These are phyloP conservation scores for Epirrita christyi DNA, from an alignment of 2,888 invertebrate genomes.

Conservation along the genomic window DNA sequence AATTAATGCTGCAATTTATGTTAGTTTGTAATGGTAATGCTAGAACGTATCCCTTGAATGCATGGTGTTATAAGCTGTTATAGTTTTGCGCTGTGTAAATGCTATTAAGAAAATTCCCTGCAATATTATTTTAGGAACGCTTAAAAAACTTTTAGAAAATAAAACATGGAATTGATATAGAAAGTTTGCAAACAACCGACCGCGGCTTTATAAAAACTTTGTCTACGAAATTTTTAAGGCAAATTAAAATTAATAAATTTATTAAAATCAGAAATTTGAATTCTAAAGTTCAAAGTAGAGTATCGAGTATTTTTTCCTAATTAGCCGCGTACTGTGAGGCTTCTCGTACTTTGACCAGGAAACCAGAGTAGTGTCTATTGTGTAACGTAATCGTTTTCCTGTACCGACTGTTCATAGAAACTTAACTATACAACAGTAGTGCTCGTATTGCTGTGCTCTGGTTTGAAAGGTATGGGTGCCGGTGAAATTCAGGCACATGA, in stretches of 20 bases:
- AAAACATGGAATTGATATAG: slow-evolving; percentile 14
- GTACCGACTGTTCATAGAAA: slow-evolving; percentile 43
- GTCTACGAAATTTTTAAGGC: not conserved
- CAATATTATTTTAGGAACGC: too few species aligned
- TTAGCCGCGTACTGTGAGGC: slow-evolving; percentile 67
- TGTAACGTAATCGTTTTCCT: slow-evolving; percentile 68
- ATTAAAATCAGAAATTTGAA: not conserved
- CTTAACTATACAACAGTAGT: slow-evolving; percentile 63
- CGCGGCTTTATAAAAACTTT: slow-evolving; percentile 4
- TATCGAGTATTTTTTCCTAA: slow-evolving; percentile 61
- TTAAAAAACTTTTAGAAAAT: too few species aligned
- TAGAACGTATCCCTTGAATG: slow-evolving; percentile 21
- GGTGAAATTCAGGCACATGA: too few species aligned
- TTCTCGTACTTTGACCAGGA: slow-evolving; percentile 81
- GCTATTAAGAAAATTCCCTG: too few species aligned
- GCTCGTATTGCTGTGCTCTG: too few species aligned
- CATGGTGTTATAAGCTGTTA: too few species aligned
- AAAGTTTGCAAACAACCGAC: not conserved
- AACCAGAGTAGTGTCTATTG: slow-evolving; percentile 66
- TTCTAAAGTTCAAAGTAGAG: slow-evolving; percentile 26
- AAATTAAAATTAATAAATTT: too few species aligned
- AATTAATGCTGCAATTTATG: slow-evolving; percentile 81
- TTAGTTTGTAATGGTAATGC: slow-evolving; percentile 58
- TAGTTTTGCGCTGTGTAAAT: too few species aligned
- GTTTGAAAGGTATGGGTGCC: too few species aligned